These are phyloP conservation scores for Lagodon rhomboides DNA, from an alignment of 2,797 vertebrate species.

Conservation along the genomic window DNA sequence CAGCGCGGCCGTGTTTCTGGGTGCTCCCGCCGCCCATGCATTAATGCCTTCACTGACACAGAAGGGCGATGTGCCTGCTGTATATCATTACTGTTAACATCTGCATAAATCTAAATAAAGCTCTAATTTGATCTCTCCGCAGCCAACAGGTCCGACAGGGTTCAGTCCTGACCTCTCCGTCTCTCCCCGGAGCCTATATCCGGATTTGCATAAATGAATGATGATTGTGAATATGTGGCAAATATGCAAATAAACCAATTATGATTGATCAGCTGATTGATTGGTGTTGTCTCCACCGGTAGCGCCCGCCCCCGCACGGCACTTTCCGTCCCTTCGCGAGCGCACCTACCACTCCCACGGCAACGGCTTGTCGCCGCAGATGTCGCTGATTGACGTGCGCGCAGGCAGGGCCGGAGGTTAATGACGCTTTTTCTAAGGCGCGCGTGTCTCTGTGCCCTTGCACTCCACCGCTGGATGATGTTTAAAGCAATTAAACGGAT, in stretches of 20 bases:
- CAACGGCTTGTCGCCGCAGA: constrained; percentile 54
- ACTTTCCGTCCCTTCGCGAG: constrained; percentile 44
- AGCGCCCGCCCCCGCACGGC: background rate
- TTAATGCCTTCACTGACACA: constrained; percentile 63
- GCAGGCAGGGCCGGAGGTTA: constrained; percentile 43
- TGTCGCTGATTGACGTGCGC: constrained; percentile 70
- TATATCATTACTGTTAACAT: constrained; percentile 80
- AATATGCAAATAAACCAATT: constrained; percentile 75
- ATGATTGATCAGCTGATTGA: constrained; percentile 81
- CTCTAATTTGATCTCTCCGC: constrained; percentile 72
- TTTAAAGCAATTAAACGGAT: background rate
- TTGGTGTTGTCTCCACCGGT: constrained; percentile 62
- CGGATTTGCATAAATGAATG: constrained; percentile 76
- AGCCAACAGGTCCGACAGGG: constrained; percentile 57
- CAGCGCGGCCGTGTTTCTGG: constrained; percentile 1
- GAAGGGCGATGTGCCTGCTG: constrained; percentile 57
- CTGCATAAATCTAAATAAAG: constrained; percentile 84
- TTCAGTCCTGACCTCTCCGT: constrained; percentile 61
- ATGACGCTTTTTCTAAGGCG: background rate
- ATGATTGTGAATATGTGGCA: constrained; percentile 64
- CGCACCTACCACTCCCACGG: constrained; percentile 43
- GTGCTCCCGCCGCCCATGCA: constrained; percentile 29
- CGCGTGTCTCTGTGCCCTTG: background rate
- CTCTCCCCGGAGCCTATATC: constrained; percentile 50
- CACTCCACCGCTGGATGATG: background rate